These are phyloP conservation scores for Myodes glareolus DNA, from an alignment of 2,113 vertebrate genomes.

Conservation along the genomic window DNA sequence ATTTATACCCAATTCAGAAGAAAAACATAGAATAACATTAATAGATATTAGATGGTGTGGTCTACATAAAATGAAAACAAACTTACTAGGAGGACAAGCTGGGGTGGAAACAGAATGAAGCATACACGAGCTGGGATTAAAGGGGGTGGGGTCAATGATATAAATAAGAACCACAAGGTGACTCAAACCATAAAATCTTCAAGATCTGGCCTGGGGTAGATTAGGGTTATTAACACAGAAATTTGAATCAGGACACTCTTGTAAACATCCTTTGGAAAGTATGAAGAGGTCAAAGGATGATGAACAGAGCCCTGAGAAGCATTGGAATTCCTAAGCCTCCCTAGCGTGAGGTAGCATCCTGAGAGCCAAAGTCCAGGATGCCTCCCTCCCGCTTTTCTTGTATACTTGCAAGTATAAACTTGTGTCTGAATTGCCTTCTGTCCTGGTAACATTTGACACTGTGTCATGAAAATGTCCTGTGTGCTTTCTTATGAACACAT, in stretches of 20 bases:
- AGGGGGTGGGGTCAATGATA: background rate
- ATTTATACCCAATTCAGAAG: constrained; percentile 26
- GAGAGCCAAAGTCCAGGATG: background rate
- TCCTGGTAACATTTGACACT: background rate
- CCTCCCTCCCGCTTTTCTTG: background rate
- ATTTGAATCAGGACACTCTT: background rate
- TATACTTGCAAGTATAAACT: background rate
- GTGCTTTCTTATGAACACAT: constrained; percentile 10
- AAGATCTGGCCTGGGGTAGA: background rate
- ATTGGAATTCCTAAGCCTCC: background rate
- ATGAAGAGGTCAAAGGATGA: background rate
- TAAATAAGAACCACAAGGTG: background rate
- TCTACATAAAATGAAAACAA: background rate
- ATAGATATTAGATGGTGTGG: background rate
- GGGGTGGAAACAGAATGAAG: background rate
- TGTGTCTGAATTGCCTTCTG: constrained; percentile 45
- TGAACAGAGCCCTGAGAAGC: background rate
- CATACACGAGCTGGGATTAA: background rate
- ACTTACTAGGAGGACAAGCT: constrained; percentile 11
- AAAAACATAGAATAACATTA: constrained; percentile 19
- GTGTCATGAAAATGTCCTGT: background rate
- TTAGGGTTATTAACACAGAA: background rate
- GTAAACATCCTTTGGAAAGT: background rate
- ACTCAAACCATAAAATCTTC: background rate
- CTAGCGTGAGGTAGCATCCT: background rate